Conservation (phyloP, 37 sponge, comb jelly and placozoan genomes). For the Ephydatia muelleri region DNA sequence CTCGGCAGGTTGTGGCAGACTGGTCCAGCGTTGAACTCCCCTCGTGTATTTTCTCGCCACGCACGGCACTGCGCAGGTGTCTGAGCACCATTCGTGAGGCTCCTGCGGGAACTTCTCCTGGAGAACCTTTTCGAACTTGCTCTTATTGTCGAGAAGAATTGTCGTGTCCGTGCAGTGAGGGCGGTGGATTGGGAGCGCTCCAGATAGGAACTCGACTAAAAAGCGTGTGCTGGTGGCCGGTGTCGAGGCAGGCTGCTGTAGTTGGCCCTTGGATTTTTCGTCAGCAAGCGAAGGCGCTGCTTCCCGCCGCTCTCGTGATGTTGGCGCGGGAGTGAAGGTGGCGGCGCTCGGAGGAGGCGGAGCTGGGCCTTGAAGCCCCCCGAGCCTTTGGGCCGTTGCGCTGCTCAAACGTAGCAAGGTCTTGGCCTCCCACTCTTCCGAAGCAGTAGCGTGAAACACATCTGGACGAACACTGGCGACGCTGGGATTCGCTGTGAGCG, state of each 20-base stretch:
- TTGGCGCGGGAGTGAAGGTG: not conserved
- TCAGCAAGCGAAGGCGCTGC: not conserved
- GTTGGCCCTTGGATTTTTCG: too few species aligned
- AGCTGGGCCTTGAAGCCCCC: not conserved
- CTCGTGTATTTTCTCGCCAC: not conserved
- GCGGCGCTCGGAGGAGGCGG: not conserved
- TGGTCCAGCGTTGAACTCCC: slow-evolving; percentile 55
- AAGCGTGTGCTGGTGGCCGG: not conserved
- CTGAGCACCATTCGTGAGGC: slow-evolving; percentile 40
- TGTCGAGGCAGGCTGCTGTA: not conserved
- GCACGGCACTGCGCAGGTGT: not conserved
- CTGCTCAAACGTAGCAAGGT: slow-evolving; percentile 32
- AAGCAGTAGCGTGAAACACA: not conserved
- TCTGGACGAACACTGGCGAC: not conserved
- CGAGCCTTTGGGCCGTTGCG: slow-evolving; percentile 23
- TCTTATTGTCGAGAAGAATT: slow-evolving; percentile 21
- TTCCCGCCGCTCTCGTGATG: not conserved
- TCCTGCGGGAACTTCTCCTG: slow-evolving; percentile 43
- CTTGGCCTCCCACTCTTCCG: slow-evolving; percentile 40
- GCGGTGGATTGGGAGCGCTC: slow-evolving; percentile 36
- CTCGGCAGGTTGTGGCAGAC: slow-evolving; percentile 50
- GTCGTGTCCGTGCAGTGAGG: not conserved
- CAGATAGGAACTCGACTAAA: slow-evolving; percentile 14
- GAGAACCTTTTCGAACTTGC: slow-evolving; percentile 21
- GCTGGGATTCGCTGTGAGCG: not conserved